Evolutionary conservation across 1,140 invertebrate genomes (phyloP), one percentile per base, ranked within the genome.

Genomic region (Lepidurus apus): DNA sequence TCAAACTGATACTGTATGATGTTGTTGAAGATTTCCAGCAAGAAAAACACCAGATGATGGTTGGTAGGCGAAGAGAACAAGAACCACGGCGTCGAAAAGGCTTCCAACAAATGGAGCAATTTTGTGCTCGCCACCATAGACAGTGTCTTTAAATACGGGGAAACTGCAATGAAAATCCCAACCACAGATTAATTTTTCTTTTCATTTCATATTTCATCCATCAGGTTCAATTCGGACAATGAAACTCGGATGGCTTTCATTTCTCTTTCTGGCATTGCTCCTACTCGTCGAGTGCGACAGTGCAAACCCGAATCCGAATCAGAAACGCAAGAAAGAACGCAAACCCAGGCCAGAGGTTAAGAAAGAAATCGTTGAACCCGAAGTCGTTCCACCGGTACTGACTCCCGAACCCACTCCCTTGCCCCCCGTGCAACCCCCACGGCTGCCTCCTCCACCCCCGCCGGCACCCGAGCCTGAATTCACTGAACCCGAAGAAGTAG

Each of bases 1-100:
- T 99, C 98, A 87, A 99, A 99, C 85, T 99, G 98, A 85, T 99
- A 99, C 87, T 99, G 98, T 82, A 99, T 99, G 81, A 99, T 98
- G 84, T 99, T 99, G 85, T 99, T 99, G 86, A 99, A 99, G 82
- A 99, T 97, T 89, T 99, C 98, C 43, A 99, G 88, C 34, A 99
- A 87, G 86, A 99, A 99, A 87, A 99, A 99, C 0, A 99, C 95
- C 74, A 99, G 88, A 87, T 99, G 97, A 87, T 99, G 96, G 87
- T 99, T 98, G 42, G 94, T 94, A 1, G 96, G 93, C 9, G 93
- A 93, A 7, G 96, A 97, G 85, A 98, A 98, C 81, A 99, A 87
- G 87, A 99, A 99, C 97, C 97, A 99, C 0, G 97, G 97, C 6
- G 97, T 98, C 83, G 95, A 97, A 87, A 99, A 99, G 73, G 96